Evolutionary conservation across 2,888 invertebrate species (phyloP), one percentile per base, ranked within the genome.

Genomic region (Eumacrocentrus americanus): DNA sequence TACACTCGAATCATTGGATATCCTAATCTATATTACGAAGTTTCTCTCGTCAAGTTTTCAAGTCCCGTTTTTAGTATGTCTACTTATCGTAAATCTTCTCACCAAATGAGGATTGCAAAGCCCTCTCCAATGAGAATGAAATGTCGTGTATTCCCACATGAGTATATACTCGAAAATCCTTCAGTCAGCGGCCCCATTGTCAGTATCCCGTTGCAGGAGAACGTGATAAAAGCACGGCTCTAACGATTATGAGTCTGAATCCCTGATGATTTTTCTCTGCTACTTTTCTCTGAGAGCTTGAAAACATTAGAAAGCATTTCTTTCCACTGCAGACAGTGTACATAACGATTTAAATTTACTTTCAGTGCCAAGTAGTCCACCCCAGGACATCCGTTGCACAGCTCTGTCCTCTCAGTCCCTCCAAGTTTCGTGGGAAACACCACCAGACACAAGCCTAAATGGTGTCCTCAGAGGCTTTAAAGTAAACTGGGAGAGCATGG

Each of bases 391-490:
- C 18, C 89, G 90, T 67, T 93, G 93, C 81, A 89, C 90, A 58
- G 90, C 93, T 18, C 82, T 92, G 60, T 91, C 91, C 72, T 92
- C 93, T 20, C 92, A 92, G 81, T 92, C 91, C 65, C 87, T 94
- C 66, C 89, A 92, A 75, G 90, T 94, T 68, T 88, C 91, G 60
- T 94, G 94, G 94, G 91, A 92, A 70, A 89, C 91, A 14, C 94
- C 93, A 18, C 88, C 90, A 51, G 82, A 87, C 50, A 87, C 91
- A 68, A 92, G 92, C n/a, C 86, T 91, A 65, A 94, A 94, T 79
- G 94, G 94, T 12, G 86, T 90, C 59, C 85, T 94, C 62, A 91
- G 91, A 78, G 93, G 94, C 46, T 94, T 92, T 82, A 90, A 92
- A 82, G 89, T 94, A 59, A 91, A 76, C 57, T 81, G 79, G 77